phyloP scores from a whole-genome alignment of 2,113 vertebrate genomes.

The Thamnophis sirtalis region DNA sequence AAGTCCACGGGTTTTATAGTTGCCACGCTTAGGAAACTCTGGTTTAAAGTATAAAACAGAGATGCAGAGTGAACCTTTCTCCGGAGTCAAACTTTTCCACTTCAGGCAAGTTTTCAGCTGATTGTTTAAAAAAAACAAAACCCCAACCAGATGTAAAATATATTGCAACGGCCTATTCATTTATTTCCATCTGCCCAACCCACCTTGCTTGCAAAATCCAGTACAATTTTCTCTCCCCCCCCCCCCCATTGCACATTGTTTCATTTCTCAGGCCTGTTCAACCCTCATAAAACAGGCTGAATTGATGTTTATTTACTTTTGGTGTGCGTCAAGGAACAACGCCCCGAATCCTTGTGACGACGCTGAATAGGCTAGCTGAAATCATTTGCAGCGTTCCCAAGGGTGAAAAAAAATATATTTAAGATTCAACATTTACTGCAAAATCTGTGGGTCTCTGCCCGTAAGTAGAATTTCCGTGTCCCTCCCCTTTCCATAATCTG shows the following conservation, averaged over 20 bases:
- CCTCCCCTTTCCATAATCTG: neutral
- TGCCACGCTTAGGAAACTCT: too few species aligned
- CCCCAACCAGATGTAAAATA: neutral
- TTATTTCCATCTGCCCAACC: neutral
- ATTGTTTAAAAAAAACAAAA: neutral
- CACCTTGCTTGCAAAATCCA: neutral
- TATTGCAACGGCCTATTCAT: neutral
- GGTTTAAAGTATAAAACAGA: neutral
- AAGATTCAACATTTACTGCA: neutral
- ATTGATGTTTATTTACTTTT: neutral
- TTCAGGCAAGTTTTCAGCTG: neutral
- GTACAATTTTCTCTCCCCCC: fast-evolving
- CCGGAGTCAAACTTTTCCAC: neutral
- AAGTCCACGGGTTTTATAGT: too few species aligned
- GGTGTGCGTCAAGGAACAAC: neutral
- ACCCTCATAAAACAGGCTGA: neutral
- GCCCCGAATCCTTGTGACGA: neutral
- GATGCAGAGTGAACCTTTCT: neutral
- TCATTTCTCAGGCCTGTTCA: neutral
- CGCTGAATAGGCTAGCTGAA: neutral
- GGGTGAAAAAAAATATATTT: too few species aligned
- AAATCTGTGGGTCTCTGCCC: too few species aligned
- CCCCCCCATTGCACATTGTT: neutral
- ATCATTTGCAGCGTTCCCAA: neutral
- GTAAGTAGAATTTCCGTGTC: neutral